Conservation (phyloP, 2,113 vertebrate genomes). For the Atherinomorus stipes region DNA sequence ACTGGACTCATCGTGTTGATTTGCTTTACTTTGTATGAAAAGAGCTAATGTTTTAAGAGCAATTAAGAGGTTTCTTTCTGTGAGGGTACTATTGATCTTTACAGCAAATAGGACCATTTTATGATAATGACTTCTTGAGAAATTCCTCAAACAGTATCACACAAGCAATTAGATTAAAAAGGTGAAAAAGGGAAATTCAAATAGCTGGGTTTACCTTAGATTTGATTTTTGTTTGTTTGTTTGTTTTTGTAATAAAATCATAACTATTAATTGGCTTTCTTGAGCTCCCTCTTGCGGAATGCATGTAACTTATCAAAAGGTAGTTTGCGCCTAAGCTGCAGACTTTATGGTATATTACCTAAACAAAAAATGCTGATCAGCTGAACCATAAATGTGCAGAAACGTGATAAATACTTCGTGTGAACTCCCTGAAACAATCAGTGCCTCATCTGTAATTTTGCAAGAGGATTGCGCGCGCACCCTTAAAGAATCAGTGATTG, state of each 20-base stretch:
- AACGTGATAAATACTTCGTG: not conserved
- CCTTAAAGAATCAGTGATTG: slow-evolving; percentile 7
- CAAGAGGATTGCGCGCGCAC: slow-evolving; percentile 12
- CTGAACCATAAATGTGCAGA: no score
- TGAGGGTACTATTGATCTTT: not conserved
- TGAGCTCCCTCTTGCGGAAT: slow-evolving; percentile 30
- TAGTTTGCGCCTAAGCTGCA: not conserved
- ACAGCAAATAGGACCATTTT: not conserved
- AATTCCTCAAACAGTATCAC: not conserved
- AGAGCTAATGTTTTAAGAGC: not conserved
- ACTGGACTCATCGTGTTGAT: not conserved
- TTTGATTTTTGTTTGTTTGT: no score
- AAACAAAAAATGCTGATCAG: not conserved
- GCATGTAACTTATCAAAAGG: not conserved
- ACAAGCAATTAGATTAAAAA: no score
- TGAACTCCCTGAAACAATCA: not conserved
- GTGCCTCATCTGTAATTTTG: not conserved
- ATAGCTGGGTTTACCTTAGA: no score
- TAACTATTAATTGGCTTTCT: not conserved
- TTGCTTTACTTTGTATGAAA: not conserved
- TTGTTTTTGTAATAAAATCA: no score
- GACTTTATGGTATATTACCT: not conserved
- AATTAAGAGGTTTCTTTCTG: slow-evolving; percentile 1
- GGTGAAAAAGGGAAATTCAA: no score
- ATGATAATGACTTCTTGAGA: not conserved